Conservation (phyloP, 1,140 invertebrate genomes). For the Trichonephila clavipes region DNA sequence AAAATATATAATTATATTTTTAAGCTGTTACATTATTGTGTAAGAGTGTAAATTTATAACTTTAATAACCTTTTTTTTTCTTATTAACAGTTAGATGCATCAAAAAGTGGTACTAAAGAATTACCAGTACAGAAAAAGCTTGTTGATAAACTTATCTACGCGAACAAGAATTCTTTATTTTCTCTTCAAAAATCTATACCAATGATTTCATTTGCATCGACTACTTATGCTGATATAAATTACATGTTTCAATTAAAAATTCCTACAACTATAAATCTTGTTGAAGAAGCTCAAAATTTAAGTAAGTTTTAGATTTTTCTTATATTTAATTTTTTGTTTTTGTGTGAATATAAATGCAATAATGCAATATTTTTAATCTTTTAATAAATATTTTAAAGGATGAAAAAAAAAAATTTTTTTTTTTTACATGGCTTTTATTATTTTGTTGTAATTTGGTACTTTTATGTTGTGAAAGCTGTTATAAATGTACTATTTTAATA, state of each 20-base stretch:
- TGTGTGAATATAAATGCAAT: not conserved
- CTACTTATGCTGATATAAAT: too few species aligned
- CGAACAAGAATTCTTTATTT: conserved; percentile 15
- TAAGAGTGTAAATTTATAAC: too few species aligned
- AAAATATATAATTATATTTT: too few species aligned
- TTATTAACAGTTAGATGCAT: not conserved
- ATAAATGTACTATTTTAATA: too few species aligned
- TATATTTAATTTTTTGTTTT: not conserved
- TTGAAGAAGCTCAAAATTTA: conserved; percentile 5
- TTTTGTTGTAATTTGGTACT: too few species aligned
- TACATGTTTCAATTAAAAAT: not conserved
- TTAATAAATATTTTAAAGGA: too few species aligned
- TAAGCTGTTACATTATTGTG: too few species aligned
- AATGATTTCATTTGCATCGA: not conserved
- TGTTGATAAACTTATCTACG: not conserved
- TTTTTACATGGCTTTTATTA: too few species aligned
- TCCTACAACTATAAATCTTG: not conserved
- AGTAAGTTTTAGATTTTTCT: not conserved
- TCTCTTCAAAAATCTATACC: conserved; percentile 43
- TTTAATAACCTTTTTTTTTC: not conserved
- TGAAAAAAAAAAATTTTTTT: too few species aligned
- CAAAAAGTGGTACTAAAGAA: not conserved
- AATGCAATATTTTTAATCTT: too few species aligned
- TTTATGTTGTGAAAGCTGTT: too few species aligned
- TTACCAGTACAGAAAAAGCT: not conserved